Conservation (phyloP, 2,888 invertebrate species). For the Acrobasis repandana region DNA sequence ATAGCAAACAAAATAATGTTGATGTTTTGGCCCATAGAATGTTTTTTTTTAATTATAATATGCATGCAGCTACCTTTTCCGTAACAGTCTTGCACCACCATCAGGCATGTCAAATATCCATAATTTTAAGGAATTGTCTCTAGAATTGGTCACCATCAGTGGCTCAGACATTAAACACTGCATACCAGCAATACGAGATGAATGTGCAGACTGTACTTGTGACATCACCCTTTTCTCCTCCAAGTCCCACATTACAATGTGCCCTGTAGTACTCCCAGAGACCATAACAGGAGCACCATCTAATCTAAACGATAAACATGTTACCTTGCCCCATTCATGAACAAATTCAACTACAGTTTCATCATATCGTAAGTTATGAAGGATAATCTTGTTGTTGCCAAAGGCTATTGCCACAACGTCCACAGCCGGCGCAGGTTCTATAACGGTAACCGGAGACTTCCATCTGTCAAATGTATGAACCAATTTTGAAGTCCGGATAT, state of each 20-base stretch:
- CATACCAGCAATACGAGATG: constrained; percentile 88
- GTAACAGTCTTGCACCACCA: constrained; percentile 92
- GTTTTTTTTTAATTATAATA: background rate
- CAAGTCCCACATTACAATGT: constrained; percentile 97
- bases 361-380: constrained; percentile 95
- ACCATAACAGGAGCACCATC: constrained; percentile 94
- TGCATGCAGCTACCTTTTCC: constrained; percentile 81
- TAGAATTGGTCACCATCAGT: constrained; percentile 93
- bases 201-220: constrained; percentile 92
- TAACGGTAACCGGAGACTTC: constrained; percentile 86
- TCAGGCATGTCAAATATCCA: constrained; percentile 97
- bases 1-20: too few species aligned
- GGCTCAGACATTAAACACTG: constrained; percentile 95
- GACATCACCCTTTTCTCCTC: constrained; percentile 90
- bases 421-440: constrained; percentile 95
- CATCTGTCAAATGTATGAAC: constrained; percentile 91
- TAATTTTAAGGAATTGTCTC: constrained; percentile 96
- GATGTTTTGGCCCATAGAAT: too few species aligned
- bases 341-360: constrained; percentile 91
- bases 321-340: constrained; percentile 96
- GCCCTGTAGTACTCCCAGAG: constrained; percentile 91
- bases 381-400: constrained; percentile 89
- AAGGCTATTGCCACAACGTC: constrained; percentile 96
- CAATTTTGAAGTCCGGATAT: constrained; percentile 89
- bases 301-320: constrained; percentile 91